Base-by-base conservation (phyloP, 92 coral and sea anemone species). In the Ricordea florida region DNA sequence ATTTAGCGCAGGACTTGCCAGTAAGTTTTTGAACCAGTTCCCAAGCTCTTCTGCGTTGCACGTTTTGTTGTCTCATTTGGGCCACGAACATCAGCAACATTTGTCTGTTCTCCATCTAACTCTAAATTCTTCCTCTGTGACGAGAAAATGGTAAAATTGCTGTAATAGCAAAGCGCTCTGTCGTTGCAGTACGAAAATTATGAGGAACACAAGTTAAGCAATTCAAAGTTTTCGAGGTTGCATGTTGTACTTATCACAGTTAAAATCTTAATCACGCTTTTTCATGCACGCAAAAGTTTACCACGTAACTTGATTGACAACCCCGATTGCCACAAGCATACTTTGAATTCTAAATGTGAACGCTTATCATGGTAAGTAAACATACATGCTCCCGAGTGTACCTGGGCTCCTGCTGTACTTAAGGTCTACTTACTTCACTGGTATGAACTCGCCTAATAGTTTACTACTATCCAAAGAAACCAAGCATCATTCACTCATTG, bases 121-220 rank as follows among this genome's bases (percentile, higher is more conserved):
- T 58, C 65, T 28, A 49, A 70, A 61, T 21, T 75, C 86, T 62
- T 80, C 69, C 61, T 70, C 66, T 14, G 60, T 61, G n/a, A 80
- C 9, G 26, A 56, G 29, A 20, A 70, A 51, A 6, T 51, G 72
- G n/a, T 59, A 36, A 0, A 20, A 10, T 20, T 57, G 65, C 40
- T 59, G 31, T 35, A 21, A 22, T 35, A 36, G 66, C 66, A 58
- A 16, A 22, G 31, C 31, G 24, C 33, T 35, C 66, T 59, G 66
- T 18, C 48, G 47, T 22, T 59, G 66, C 33, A 34, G 28, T 9
- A 62, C 40, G 15, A 62, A 3, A 38, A 40, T 37, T 16, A 40
- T 13, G 32, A 62, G 36, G 15, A 20, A 62, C 29, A 62, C 9
- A 40, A 62, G 36, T 9, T 11, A 41, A 62, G 69, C 38, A 42